A percentile compares a stretch with the other conserved stretches of the same genome.
phyloP scores from a whole-genome alignment of 2,113 vertebrate species.

The Hyperopisus bebe region DNA sequence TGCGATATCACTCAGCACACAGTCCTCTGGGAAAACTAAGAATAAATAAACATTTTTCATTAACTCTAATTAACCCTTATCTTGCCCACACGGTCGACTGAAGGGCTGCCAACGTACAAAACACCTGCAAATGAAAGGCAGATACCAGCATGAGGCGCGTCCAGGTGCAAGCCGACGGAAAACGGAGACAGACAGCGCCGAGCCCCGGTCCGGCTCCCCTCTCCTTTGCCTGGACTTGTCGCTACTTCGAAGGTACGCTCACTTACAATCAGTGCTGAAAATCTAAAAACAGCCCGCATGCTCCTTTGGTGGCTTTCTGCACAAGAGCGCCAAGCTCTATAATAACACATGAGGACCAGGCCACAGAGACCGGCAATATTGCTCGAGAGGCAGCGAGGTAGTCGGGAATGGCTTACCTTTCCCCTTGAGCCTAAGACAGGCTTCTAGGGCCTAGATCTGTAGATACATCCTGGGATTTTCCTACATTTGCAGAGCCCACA shows the following conservation, averaged over 20 bases:
- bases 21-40: background rate
- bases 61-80: slow-evolving; percentile 24
- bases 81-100: slow-evolving; percentile 20
- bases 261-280: slow-evolving; percentile 32
- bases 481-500: slow-evolving; percentile 48
- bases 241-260: slow-evolving; percentile 24
- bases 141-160: slow-evolving; percentile 40
- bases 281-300: slow-evolving; percentile 41
- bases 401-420: slow-evolving; percentile 67
- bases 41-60: slow-evolving; percentile 10
- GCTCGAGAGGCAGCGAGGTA: slow-evolving; percentile 55
- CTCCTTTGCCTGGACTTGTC: slow-evolving; percentile 33
- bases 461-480: slow-evolving; percentile 63
- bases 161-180: slow-evolving; percentile 34
- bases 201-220: slow-evolving; percentile 16
- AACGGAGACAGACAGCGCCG: slow-evolving; percentile 10
- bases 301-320: slow-evolving; percentile 33
- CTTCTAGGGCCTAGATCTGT: slow-evolving; percentile 61
- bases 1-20: slow-evolving; percentile 16
- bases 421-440: slow-evolving; percentile 56
- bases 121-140: slow-evolving; percentile 38
- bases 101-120: background rate
- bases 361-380: slow-evolving; percentile 48
- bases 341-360: slow-evolving; percentile 41
- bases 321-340: slow-evolving; percentile 21